These are phyloP conservation scores for Drosophila nr. perissopoda DNA, from an alignment of 2,888 invertebrate genomes.

Conservation along the genomic window DNA sequence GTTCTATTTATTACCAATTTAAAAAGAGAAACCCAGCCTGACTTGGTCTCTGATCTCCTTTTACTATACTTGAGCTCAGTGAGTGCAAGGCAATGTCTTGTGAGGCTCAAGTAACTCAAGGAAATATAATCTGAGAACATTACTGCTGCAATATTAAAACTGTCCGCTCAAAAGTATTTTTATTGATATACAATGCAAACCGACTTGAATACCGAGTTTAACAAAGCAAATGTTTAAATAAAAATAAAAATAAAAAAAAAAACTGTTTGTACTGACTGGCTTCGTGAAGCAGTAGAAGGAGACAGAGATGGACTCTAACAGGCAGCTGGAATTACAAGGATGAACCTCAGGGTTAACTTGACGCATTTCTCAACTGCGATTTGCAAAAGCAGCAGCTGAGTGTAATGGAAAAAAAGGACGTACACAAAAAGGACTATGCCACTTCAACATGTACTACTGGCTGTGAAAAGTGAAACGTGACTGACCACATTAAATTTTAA, in stretches of 20 bases:
- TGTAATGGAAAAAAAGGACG: constrained; percentile 12
- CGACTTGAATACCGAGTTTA: background rate
- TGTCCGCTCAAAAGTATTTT: background rate
- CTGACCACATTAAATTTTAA: constrained; percentile 28
- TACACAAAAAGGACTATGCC: constrained; percentile 10
- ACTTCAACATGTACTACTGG: background rate
- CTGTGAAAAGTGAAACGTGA: constrained; percentile 31
- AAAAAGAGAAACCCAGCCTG: background rate
- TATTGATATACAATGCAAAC: constrained; percentile 3
- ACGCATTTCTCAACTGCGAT: constrained; percentile 41
- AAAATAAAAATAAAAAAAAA: constrained; percentile 4
- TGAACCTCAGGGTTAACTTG: constrained; percentile 7
- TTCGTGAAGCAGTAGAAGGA: constrained; percentile 24
- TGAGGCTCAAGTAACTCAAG: background rate
- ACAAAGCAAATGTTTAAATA: background rate
- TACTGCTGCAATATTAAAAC: constrained; percentile 13
- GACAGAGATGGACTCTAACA: background rate
- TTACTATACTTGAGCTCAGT: background rate
- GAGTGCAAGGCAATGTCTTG: background rate
- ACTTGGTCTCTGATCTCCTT: background rate
- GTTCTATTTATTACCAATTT: background rate
- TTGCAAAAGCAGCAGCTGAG: constrained; percentile 31
- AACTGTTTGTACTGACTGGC: constrained; percentile 33
- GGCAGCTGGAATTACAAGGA: constrained; percentile 15
- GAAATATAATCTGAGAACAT: background rate